Evolutionary conservation across 2,113 vertebrate species (phyloP), one percentile per base, ranked within the genome.

Genomic region (Corythornis vintsioides): DNA sequence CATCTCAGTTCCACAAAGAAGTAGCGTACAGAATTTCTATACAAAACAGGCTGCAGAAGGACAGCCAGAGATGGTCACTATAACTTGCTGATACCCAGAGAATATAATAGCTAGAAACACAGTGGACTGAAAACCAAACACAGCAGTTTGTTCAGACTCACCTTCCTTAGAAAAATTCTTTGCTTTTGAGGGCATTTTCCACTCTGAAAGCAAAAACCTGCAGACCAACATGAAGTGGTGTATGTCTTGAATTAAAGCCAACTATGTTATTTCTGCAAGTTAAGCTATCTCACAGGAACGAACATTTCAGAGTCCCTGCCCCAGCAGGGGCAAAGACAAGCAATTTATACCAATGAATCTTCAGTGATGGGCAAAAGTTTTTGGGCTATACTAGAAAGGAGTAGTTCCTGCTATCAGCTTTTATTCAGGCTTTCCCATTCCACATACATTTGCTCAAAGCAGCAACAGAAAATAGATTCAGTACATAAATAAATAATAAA

Each of bases 11-110:
- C 21, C 24, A 18, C 38, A 22, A 7, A 42, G 53, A 60, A 57
- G 12, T 20, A 42, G 0, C 9, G 66, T 33, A 10, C 3, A 0
- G 4, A 59, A 11, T 13, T 53, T 47, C 48, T 43, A 29, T 9
- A 4, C 22, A 28, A 66, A 86, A 38, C 10, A 38, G 13, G 8
- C 7, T 52, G 13, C 24, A 67, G 7, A 50, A n/a, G 35, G 35
- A 35, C 22, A 74, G 10, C 13, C 18, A n/a, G 13, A 56, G 9
- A 6, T 8, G 8, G 12, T 66, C 57, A 18, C 11, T n/a, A 7
- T 20, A 74, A 50, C 3, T 19, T 85, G 12, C 8, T 61, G 74
- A 92, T 16, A 21, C 55, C 12, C 3, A 2, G 33, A 40, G 35
- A 69, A 71, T 16, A 4, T 29, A 25, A 75, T 33, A 87, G 15